Conservation (phyloP, 2,797 vertebrate species). For the Cephalopachus bancanus region DNA sequence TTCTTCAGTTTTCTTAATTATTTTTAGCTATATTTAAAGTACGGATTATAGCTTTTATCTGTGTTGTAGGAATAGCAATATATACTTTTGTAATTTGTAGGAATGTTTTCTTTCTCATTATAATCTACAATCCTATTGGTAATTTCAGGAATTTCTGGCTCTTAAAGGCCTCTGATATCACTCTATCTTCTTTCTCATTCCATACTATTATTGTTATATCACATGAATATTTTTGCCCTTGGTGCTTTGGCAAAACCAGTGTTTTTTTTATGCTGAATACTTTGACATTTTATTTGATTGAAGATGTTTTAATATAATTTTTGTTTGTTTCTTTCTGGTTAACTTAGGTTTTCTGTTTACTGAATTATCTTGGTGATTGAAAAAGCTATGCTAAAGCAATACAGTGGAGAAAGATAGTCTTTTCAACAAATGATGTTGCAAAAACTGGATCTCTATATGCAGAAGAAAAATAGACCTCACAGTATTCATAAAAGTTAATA, state of each 20-base stretch:
- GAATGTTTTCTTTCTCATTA: neutral
- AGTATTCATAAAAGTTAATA: neutral
- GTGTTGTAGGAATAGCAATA: neutral
- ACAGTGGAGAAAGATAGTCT: neutral
- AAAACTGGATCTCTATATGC: neutral
- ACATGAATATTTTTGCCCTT: neutral
- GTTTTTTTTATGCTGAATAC: neutral
- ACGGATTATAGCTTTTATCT: neutral
- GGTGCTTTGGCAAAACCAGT: neutral
- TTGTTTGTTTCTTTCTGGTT: neutral
- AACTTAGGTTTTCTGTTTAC: neutral
- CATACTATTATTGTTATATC: neutral
- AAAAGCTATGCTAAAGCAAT: neutral
- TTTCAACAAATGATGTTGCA: neutral
- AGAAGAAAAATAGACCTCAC: neutral
- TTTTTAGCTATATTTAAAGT: neutral
- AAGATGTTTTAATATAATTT: neutral
- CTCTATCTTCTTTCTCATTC: neutral
- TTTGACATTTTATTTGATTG: neutral
- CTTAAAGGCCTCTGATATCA: neutral
- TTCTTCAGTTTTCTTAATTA: neutral
- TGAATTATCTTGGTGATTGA: neutral
- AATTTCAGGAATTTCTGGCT: neutral
- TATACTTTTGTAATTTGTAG: neutral
- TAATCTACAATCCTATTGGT: neutral